These are phyloP conservation scores for Pteropus alecto DNA, from an alignment of 2,113 vertebrate species.

Conservation along the genomic window DNA sequence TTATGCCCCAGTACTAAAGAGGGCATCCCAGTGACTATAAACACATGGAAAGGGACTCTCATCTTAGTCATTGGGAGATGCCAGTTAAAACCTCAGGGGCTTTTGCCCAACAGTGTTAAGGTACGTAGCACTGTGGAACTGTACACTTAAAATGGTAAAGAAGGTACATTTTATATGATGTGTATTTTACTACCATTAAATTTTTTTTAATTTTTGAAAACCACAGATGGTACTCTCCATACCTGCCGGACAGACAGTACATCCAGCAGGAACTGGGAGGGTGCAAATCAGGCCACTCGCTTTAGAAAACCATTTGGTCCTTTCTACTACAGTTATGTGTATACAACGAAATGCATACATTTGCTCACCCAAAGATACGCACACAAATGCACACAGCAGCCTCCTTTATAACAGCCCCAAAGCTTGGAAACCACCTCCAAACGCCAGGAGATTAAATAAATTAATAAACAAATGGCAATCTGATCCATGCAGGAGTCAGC, in stretches of 20 bases:
- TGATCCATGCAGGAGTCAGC: not conserved
- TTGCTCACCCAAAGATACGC: not conserved
- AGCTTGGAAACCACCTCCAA: not conserved
- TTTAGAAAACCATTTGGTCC: not conserved
- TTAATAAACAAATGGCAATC: not conserved
- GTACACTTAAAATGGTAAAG: not conserved
- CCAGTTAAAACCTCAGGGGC: not conserved
- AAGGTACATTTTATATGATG: not conserved
- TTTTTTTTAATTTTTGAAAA: not conserved
- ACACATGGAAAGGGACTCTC: not conserved
- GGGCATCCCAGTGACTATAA: accelerated
- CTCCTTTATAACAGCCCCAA: not conserved
- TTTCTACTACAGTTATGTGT: not conserved
- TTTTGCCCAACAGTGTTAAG: not conserved
- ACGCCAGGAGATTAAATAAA: not conserved
- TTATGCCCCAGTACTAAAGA: not conserved
- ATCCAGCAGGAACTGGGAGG: not conserved
- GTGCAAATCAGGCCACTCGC: not conserved
- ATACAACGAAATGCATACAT: accelerated
- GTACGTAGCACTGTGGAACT: accelerated
- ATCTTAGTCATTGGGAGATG: not conserved
- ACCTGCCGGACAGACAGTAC: not conserved
- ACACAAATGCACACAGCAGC: not conserved
- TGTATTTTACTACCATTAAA: not conserved
- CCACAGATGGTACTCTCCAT: not conserved